Evolutionary conservation across 2,797 vertebrate genomes (phyloP), one percentile per base, ranked within the genome.

Genomic region (Luscinia megarhynchos): DNA sequence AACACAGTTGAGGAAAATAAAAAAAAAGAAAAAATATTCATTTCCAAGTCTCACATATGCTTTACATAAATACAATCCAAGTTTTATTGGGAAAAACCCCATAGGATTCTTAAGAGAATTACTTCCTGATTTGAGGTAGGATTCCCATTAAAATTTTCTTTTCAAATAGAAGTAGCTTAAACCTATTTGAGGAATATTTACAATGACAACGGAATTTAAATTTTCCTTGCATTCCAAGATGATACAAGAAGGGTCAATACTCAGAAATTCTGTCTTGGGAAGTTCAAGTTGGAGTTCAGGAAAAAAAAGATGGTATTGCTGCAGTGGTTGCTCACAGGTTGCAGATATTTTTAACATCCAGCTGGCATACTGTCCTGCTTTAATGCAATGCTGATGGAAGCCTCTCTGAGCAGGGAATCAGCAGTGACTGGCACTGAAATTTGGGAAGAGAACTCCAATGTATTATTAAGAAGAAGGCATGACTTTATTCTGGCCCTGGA

Each of bases 391-490:
- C 7, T 26, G 46, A 36, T 82, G 15, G 27, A 80, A 79, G 12
- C 11, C 13, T 5, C 15, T 41, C 29, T 45, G 32, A 92, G 41
- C n/a, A 64, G 9, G 24, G 17, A 77, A 61, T 32, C 29, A 24
- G 24, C 48, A 54, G 1, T 45, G 12, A 40, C 1, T 51, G 32
- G 11, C 50, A 57, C 13, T 13, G 29, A 34, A 70, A 64, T 16
- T 27, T 9, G 9, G 45, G 45, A 70, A 27, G 29, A 83, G 18
- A 57, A 7, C 17, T 45, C 8, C 45, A 51, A 5, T 3, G 12
- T 0, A 27, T 8, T 0, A 27, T 7, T 22, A 40, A 26, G n/a
- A 55, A 26, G 29, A 6, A 10, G 15, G 24, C 45, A 53, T 16
- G 22, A 43, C 21, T 64, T 45, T 45, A 38, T 62, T 70, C 22